These are phyloP conservation scores for Dinothrombium tinctorium DNA, from an alignment of 1,140 invertebrate genomes.

Conservation along the genomic window DNA sequence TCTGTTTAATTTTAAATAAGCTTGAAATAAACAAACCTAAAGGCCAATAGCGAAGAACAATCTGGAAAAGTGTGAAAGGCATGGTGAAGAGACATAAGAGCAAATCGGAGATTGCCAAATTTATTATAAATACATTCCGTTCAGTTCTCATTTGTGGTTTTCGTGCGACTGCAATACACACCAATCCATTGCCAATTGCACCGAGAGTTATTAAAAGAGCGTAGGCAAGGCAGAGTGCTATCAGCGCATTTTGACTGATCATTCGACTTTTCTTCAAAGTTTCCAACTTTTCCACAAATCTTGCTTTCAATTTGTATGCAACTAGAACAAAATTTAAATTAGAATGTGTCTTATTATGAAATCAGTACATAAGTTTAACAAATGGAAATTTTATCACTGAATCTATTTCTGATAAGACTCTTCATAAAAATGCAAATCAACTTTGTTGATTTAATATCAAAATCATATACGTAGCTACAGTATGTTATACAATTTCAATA, in stretches of 20 bases:
- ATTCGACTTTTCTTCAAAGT: background rate
- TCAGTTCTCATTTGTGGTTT: constrained; percentile 61
- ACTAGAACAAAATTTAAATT: too few species aligned
- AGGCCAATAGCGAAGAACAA: constrained; percentile 35
- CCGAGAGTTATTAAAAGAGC: constrained; percentile 46
- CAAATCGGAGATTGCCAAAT: constrained; percentile 56
- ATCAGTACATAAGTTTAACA: too few species aligned
- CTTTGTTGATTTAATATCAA: too few species aligned
- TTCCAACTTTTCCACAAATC: background rate
- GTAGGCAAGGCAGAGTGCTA: constrained; percentile 28
- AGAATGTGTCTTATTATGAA: too few species aligned
- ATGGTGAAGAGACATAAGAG: constrained; percentile 62
- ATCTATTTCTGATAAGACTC: too few species aligned
- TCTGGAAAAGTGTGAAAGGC: constrained; percentile 55
- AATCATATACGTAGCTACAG: too few species aligned
- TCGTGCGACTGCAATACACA: constrained; percentile 45
- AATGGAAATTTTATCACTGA: too few species aligned
- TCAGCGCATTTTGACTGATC: background rate
- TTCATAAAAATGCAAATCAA: too few species aligned
- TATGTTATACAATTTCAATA: too few species aligned
- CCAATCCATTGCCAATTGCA: constrained; percentile 47
- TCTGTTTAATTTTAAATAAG: too few species aligned
- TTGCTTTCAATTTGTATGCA: too few species aligned
- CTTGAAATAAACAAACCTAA: constrained; percentile 17
- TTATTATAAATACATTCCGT: constrained; percentile 69